A percentile compares a stretch with the other conserved stretches of the same genome.
Conservation (phyloP, 2,888 invertebrate genomes). For the Ectropis crepuscularia region DNA sequence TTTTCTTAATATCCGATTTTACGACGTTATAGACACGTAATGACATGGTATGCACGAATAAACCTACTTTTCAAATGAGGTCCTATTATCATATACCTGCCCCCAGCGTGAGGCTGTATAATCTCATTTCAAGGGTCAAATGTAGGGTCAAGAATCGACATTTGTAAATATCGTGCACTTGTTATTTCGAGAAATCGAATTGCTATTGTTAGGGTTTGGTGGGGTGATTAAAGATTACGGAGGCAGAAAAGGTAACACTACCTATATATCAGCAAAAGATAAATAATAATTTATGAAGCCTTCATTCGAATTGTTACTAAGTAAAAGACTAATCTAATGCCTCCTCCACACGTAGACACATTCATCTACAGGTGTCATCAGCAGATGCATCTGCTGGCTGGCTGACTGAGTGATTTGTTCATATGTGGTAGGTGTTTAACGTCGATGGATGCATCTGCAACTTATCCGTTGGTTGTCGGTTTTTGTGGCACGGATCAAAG, state of each 20-base stretch:
- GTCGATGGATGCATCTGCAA: too few species aligned
- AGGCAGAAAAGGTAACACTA: background rate
- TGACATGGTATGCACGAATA: constrained; percentile 33
- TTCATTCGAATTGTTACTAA: too few species aligned
- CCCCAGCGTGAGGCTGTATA: constrained; percentile 45
- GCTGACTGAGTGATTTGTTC: too few species aligned
- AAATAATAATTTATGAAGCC: too few species aligned
- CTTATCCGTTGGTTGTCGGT: too few species aligned
- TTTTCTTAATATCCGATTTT: constrained; percentile 23
- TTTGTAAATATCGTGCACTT: constrained; percentile 65
- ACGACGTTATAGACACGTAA: constrained; percentile 29
- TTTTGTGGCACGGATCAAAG: too few species aligned
- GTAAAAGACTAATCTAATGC: too few species aligned
- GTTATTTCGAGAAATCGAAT: constrained; percentile 47
- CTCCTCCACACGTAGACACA: too few species aligned
- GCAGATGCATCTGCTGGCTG: too few species aligned
- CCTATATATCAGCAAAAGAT: too few species aligned
- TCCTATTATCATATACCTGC: constrained; percentile 40
- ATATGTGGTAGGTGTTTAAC: too few species aligned
- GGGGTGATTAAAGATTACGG: constrained; percentile 1
- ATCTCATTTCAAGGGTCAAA: constrained; percentile 51
- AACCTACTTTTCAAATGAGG: constrained; percentile 36
- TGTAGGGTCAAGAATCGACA: constrained; percentile 64
- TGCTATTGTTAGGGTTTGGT: constrained; percentile 37
- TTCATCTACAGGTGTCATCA: too few species aligned